Base-by-base conservation (phyloP, 2,888 invertebrate genomes). In the Hybos culiciformis region DNA sequence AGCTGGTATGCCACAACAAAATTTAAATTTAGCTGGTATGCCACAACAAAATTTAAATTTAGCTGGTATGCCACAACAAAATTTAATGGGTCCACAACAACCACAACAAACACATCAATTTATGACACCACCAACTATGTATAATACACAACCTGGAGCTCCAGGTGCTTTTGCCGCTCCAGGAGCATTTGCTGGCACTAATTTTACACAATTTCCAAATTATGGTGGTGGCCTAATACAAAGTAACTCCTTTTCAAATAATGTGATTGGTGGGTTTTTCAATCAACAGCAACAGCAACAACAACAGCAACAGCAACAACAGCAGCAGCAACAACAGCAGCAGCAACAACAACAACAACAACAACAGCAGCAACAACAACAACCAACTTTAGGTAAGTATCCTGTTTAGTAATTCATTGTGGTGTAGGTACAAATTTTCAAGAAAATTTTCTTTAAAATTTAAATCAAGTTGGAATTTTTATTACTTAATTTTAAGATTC, bases 61-160 rank as follows among this genome's bases (percentile, higher is more conserved):
- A 21, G 51, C 52, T 42, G 53, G 53, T 15, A 52, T 52, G 52
- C 46, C 59, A 47, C 50, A 59, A 43, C n/a, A n/a, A 46, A 44
- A 59, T 49, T 43, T 61, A 48, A 47, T 58, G 50, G 58, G 56
- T 43, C 50, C 56, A 26, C 50, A 56, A 42, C 49, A 56, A 24
- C 50, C 52, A 5, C 49, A 50, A 3, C 53, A 53, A 32, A 57
- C 52, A 38, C 54, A 56, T 17, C 60, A 64, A 46, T 64, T 64
- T 31, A 65, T 65, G 66, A 65, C 63, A 44, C 65, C 65, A 37
- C 65, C 65, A 4, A 64, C 62, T 44, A 65, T 65, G 63, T 65
- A 65, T 42, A 65, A 64, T 52, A 57, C 65, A 6, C 65, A 66
- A 3, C 66, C 65, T 0, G 65, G 63, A 4, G 65, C 65, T 2